Base-by-base conservation (phyloP, 2,888 invertebrate genomes). In the Griposia aprilina region DNA sequence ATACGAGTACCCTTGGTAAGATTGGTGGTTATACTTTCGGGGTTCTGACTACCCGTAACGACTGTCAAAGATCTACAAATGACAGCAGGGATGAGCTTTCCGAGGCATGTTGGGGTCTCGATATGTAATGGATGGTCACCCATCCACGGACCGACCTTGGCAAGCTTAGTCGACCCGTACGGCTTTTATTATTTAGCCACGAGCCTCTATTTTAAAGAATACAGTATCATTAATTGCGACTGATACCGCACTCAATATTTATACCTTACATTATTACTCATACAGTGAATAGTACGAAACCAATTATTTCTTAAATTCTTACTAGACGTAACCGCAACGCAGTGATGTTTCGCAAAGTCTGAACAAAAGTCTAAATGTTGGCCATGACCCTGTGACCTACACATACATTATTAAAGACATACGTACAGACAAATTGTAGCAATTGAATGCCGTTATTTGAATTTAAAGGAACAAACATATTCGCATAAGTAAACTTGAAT, bases 381-480 rank as follows among this genome's bases (percentile, higher is more conserved):
- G 59, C 88, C 88, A 50, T 85, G 78, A 71, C 76, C 69, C 63
- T 86, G 67, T 83, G 69, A 81, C 77, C 80, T 80, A 73, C 69
- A 63, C 72, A 73, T 50, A 30, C 41, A 68, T 41, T 57, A 52
- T 66, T 20, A 52, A 48, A 50, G 13, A 62, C 48, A 55, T 48
- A 26, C 26, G 36, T 68, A 59, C 11, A 30, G 6, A 60, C 26
- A 36, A 57, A 59, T 59, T 59, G 52, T 65, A 66, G 26, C 26
- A 36, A 59, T 50, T 73, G 26, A 69, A 62, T 55, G 60, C 62
- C 60, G 15, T n/a, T 77, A n/a, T 6, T n/a, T 23, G 75, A 50
- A 2, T 63, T 59, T n/a, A 55, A 70, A 66, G 23, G 26, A 60
- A 68, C 52, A 71, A 48, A 15, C 20, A 20, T n/a, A 52, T 60